Evolutionary conservation across 2,888 invertebrate species (phyloP).

Genomic region (Caradrina clavipalpis): DNA sequence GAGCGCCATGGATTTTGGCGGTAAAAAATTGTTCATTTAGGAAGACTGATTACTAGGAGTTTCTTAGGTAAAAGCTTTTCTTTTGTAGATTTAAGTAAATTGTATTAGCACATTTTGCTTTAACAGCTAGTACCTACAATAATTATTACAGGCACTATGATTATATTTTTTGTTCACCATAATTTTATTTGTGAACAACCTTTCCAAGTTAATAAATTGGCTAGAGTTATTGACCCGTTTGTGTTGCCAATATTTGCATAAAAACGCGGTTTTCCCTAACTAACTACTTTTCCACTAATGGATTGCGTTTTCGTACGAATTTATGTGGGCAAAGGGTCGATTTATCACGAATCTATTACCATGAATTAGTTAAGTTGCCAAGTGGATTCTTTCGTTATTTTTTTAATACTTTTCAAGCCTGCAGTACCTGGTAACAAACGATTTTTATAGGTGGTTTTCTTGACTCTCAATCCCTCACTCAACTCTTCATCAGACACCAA

Average conservation of each 20-base stretch:
- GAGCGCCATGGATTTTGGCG: slow-evolving; percentile 59
- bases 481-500: no score
- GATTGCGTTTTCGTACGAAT: slow-evolving; percentile 45
- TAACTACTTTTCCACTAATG: slow-evolving; percentile 55
- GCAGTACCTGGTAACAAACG: not conserved
- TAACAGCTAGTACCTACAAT: not conserved
- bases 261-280: slow-evolving; percentile 42
- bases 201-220: slow-evolving; percentile 34
- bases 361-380: slow-evolving; percentile 15
- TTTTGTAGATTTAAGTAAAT: slow-evolving; percentile 12
- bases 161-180: not conserved
- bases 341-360: slow-evolving; percentile 28
- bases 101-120: not conserved
- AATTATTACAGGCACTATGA: not conserved
- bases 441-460: not conserved
- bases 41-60: slow-evolving; percentile 38
- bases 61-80: slow-evolving; percentile 25
- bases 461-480: no score
- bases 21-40: slow-evolving; percentile 57
- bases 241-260: slow-evolving; percentile 59
- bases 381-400: not conserved
- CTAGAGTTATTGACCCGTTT: slow-evolving; percentile 44
- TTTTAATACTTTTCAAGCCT: not conserved
- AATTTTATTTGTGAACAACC: not conserved
- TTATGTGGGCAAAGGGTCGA: slow-evolving; percentile 16